phyloP scores from a whole-genome alignment of 1,140 invertebrate species.

The Drosophila varians region DNA sequence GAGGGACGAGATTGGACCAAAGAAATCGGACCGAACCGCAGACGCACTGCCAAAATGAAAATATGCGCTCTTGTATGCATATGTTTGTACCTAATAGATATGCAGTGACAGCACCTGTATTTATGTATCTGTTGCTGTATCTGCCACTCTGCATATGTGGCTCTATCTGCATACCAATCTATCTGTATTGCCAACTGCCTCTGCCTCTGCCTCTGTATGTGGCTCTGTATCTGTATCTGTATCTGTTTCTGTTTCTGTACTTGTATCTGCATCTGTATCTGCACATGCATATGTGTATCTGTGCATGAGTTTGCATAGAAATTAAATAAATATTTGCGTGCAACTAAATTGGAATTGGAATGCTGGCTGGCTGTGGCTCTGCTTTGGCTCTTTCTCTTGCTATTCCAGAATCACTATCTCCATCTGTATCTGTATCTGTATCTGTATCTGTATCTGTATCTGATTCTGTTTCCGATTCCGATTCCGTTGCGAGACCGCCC shows the following conservation, averaged over 20 bases:
- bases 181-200: conserved; percentile 13
- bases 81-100: conserved; percentile 46
- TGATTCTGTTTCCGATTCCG: neutral
- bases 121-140: conserved; percentile 41
- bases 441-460: neutral
- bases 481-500: conserved; percentile 1
- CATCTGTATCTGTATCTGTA: conserved; percentile 11
- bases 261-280: conserved; percentile 32
- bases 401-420: conserved; percentile 4
- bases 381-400: conserved; percentile 16
- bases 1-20: neutral
- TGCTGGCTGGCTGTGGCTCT: conserved; percentile 35
- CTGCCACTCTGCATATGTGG: conserved; percentile 25
- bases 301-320: conserved; percentile 61
- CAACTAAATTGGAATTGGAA: conserved; percentile 77
- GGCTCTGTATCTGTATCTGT: conserved; percentile 48
- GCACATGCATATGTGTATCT: conserved; percentile 31
- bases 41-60: conserved; percentile 43
- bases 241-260: conserved; percentile 26
- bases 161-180: conserved; percentile 33
- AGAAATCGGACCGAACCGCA: neutral
- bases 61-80: conserved; percentile 10
- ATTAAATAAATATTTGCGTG: conserved; percentile 78
- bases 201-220: conserved; percentile 10
- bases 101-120: conserved; percentile 62